Evolutionary conservation across 2,888 invertebrate genomes (phyloP), one percentile per base, ranked within the genome.

Genomic region (Drosophila paracracens): DNA sequence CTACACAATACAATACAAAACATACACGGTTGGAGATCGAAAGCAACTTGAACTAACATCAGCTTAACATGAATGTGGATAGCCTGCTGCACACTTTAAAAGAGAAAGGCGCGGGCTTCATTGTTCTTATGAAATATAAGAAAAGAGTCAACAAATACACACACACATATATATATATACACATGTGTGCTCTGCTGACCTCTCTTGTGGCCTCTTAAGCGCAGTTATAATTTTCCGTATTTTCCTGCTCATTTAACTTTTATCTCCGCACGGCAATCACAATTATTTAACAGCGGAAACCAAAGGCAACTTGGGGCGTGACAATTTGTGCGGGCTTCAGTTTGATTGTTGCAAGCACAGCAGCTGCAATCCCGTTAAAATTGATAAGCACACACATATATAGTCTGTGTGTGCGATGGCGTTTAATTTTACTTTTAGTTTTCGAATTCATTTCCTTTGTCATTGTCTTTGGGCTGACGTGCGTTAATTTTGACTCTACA

Each of bases 191-290:
- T 1, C 51, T 43, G 21, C 38, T 56, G 62, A 51, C 58, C 78
- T 48, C 53, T 43, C 48, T 35, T 60, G 77, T 59, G 70, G 46
- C 43, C 70, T 25, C 46, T 79, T 78, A 56, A 64, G 76, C 66
- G 38, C 61, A 73, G 80, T 81, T 81, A 81, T 82, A 74, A 73
- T 76, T 82, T 82, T 84, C 65, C 82, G 81, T 85, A 91, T 91
- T 91, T 91, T 91, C 91, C 88, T 83, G 91, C 83, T 91, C 91
- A 91, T 91, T 91, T 89, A 91, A 91, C 91, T 84, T 90, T 91
- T 84, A 91, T 89, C 86, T 82, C 69, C 48, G 78, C 79, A 79
- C 82, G 83, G 81, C 87, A 90, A 91, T 90, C 86, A 81, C 83
- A 89, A 90, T 91, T 91, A 91, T 90, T 91, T 85, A 91, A 89